Base-by-base conservation (phyloP, 2,888 invertebrate genomes). In the Hoplodrina ambigua region DNA sequence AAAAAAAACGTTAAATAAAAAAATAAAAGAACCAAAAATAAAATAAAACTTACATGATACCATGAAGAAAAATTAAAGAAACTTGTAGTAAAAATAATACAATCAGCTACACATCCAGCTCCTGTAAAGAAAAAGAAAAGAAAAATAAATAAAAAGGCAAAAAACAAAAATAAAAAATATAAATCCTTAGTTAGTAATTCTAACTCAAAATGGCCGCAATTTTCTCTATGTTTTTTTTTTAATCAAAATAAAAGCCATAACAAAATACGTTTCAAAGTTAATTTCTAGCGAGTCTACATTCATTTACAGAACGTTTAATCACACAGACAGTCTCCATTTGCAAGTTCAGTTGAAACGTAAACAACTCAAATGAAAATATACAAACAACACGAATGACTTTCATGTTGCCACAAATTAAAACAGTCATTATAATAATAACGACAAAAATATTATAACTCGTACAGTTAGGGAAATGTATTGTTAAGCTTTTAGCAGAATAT, bases 1-100 rank as follows among this genome's bases (percentile, higher is more conserved):
- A 64, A 59, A 58, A 59, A 58, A 25, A 7, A 49, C 50, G 7
- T 1, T 17, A 58, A 44, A 2, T 52, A 60, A 66, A 37, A 80
- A 71, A 66, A 83, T 73, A 72, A 66, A 75, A 80, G 80, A 80
- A 84, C 6, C 86, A 89, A 83, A 87, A 89, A 85, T 86, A 89
- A 88, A 93, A 90, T 85, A 89, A 92, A 95, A 96, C 96, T 95
- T 94, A 96, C 96, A 96, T 92, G 95, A 96, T 90, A 96, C 96
- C 96, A 96, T 96, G 92, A 89, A 90, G 93, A 85, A 85, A 92
- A 91, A 76, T 92, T 89, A 94, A 92, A 92, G 46, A 88, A 94
- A 91, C 90, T 88, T 89, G 87, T 86, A 41, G 85, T 85, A 87
- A 88, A 90, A 91, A 91, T 89, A 78, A 81, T 85, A 89, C 84